Evolutionary conservation across 2,888 invertebrate genomes (phyloP), one percentile per base, ranked within the genome.

Genomic region (Gonocerus acuteangulatus): DNA sequence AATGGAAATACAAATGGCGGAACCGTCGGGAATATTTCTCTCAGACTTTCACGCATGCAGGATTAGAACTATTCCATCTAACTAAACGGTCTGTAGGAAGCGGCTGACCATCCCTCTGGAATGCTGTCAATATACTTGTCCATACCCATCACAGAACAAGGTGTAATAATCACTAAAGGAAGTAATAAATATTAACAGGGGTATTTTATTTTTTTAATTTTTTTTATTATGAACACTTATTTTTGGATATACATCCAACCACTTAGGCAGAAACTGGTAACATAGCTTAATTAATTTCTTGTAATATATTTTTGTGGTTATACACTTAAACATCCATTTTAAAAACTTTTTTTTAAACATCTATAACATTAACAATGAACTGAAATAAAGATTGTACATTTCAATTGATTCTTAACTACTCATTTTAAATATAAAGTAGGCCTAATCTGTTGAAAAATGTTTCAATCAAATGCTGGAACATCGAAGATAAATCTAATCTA

Each of bases 181-280:
- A n/a, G n/a, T n/a, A n/a, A n/a, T n/a, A n/a, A n/a, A n/a, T n/a
- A n/a, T n/a, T n/a, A n/a, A n/a, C n/a, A n/a, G n/a, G n/a, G n/a
- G n/a, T n/a, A n/a, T n/a, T n/a, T n/a, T n/a, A n/a, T n/a, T n/a
- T n/a, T n/a, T n/a, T n/a, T n/a, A n/a, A n/a, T n/a, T 23, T 48
- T 48, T 48, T 23, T 54, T 19, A 18, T 19, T 54, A 39, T 57
- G 57, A 57, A 57, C 57, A 57, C 57, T 57, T 57, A 57, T 47
- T 36, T 34, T 23, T 44, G 45, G 57, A 47, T 13, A 57, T 47
- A 15, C 13, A 47, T 57, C 57, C 45, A 44, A 57, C 39, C 23
- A 22, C 18, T 57, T 57, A 57, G 57, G 57, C 44, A 34, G 42
- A 57, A 57, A 57, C 27, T 57, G 45, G 57, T 57, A 45, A 57